Evolutionary conservation across 2,888 invertebrate genomes (phyloP), one percentile per base, ranked within the genome.

Genomic region (Herminia tarsipennalis): DNA sequence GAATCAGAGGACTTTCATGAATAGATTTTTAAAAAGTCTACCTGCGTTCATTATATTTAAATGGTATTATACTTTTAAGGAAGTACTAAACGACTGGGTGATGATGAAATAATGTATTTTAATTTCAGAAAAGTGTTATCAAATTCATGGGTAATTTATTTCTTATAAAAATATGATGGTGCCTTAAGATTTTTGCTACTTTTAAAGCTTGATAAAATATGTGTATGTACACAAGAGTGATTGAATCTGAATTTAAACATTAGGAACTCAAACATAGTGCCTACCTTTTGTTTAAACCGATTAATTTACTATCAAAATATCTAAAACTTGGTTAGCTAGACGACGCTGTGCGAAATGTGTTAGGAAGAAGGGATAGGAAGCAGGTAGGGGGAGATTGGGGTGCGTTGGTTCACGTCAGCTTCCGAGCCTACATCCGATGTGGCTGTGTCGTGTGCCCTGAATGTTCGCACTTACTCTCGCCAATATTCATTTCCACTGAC

Each of bases 391-490:
- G 56, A 49, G 62, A 44, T 13, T 9, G 34, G 67, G 53, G 55
- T 35, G 53, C 44, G 36, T 50, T 52, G 67, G 62, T 51, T 63
- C 60, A 59, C 60, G 56, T 49, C 45, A 49, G 45, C 74, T 71
- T 78, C 78, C 79, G 74, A 59, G 58, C 56, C 49, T 54, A 60
- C 76, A 70, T 78, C 78, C 79, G 70, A 56, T 63, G 65, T 60
- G 42, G 40, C 50, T 47, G 54, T 65, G 57, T 55, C 42, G 50
- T 46, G 52, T 36, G 50, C 42, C 41, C 35, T 55, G 45, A 55
- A 62, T 59, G 41, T 44, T 50, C 45, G 27, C 46, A 49, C 50
- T 56, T 48, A 46, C 51, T 54, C 53, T 35, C 40, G 9, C 29
- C 40, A 29, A 39, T 56, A 42, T 55, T 30, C 41, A 44, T 39